Evolutionary conservation across 2,113 vertebrate species (phyloP).

Genomic region (Cairina moschata): DNA sequence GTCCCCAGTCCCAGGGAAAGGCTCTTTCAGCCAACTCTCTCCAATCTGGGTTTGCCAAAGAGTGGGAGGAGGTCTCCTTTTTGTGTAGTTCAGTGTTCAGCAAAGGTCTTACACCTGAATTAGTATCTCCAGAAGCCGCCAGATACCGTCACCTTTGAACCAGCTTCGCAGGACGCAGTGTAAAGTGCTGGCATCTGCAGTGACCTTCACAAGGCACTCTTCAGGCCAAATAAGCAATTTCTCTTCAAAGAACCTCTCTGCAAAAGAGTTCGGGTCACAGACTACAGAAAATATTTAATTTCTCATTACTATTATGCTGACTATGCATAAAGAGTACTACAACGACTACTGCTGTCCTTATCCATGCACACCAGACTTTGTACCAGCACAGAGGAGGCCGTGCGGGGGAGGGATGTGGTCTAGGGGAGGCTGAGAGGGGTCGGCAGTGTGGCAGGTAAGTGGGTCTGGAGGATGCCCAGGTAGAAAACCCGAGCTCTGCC

Average conservation of each 20-base stretch:
- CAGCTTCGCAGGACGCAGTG: background rate
- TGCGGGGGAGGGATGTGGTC: background rate
- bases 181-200: constrained; percentile 5
- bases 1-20: background rate
- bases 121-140: background rate
- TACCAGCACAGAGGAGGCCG: background rate
- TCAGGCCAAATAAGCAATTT: constrained; percentile 59
- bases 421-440: background rate
- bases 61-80: background rate
- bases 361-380: background rate
- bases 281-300: constrained; percentile 28
- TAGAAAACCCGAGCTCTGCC: background rate
- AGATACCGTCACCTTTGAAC: background rate
- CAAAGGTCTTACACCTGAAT: background rate
- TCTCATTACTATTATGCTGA: background rate
- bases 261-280: constrained; percentile 41
- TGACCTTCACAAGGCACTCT: background rate
- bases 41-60: background rate
- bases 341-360: background rate
- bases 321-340: background rate
- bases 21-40: background rate
- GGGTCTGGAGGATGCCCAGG: background rate
- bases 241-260: constrained; percentile 18
- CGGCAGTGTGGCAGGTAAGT: background rate
- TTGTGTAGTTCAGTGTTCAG: background rate